These are phyloP conservation scores for Sparus aurata DNA, from an alignment of 2,797 vertebrate species.

Conservation along the genomic window DNA sequence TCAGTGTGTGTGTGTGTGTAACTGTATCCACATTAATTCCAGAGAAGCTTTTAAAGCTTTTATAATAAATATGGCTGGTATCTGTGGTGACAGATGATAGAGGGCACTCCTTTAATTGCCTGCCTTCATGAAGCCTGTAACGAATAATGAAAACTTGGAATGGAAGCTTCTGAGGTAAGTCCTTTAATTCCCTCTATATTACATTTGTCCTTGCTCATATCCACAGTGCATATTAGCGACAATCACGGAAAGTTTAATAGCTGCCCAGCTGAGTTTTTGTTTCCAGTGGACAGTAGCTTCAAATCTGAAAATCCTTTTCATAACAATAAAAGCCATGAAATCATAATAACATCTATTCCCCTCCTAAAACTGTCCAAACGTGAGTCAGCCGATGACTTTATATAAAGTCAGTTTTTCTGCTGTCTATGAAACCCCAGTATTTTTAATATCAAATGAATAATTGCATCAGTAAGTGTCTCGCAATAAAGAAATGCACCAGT, in stretches of 20 bases:
- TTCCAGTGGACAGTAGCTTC: conserved; percentile 69
- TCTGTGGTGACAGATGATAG: conserved; percentile 50
- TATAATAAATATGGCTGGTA: conserved; percentile 39
- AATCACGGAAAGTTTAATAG: conserved; percentile 70
- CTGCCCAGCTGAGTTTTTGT: conserved; percentile 64
- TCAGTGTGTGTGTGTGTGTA: conserved; percentile 2
- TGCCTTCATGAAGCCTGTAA: conserved; percentile 47
- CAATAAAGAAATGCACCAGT: neutral
- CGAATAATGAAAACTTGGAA: conserved; percentile 65
- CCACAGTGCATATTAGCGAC: conserved; percentile 62
- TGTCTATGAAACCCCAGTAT: conserved; percentile 48
- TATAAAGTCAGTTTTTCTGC: conserved; percentile 30
- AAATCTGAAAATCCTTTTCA: conserved; percentile 74
- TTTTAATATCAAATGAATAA: conserved; percentile 9
- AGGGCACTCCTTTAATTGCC: conserved; percentile 55
- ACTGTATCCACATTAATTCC: conserved; percentile 26
- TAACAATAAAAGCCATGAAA: conserved; percentile 65
- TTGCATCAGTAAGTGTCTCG: neutral
- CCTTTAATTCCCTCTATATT: conserved; percentile 74
- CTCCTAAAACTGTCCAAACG: conserved; percentile 37
- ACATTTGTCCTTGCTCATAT: conserved; percentile 70
- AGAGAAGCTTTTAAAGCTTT: conserved; percentile 40
- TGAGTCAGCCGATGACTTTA: conserved; percentile 42
- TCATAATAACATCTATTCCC: conserved; percentile 55
- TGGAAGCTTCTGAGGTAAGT: conserved; percentile 59